Conservation (phyloP, 2,797 vertebrate species). For the Rhynchotus rufescens region DNA sequence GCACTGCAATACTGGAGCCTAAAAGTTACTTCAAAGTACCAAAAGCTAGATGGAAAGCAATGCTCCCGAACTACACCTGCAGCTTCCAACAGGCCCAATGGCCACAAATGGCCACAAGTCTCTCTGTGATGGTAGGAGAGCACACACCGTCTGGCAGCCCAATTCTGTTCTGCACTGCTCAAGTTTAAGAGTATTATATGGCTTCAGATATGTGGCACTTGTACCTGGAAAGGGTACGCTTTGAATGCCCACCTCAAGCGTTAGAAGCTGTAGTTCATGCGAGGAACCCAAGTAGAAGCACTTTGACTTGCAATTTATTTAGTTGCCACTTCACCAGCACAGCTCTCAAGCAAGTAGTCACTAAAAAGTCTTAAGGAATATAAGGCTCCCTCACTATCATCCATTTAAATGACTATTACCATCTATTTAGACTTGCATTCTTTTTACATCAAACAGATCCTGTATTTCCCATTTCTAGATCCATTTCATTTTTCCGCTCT, state of each 20-base stretch:
- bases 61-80: not conserved
- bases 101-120: not conserved
- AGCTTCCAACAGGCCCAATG: not conserved
- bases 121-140: rapidly evolving
- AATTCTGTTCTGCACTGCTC: not conserved
- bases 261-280: not conserved
- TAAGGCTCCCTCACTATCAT: not conserved
- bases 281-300: not conserved
- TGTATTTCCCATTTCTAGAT: not conserved
- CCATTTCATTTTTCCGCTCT: not conserved
- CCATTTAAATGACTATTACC: not conserved
- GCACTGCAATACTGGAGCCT: not conserved
- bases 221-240: not conserved
- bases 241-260: not conserved
- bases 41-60: not conserved
- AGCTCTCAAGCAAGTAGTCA: not conserved
- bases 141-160: rapidly evolving
- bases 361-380: not conserved
- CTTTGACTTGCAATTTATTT: not conserved
- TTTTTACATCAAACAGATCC: not conserved
- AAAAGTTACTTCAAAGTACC: not conserved
- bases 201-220: not conserved
- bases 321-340: not conserved
- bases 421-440: not conserved
- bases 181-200: not conserved